Evolutionary conservation across 2,113 vertebrate genomes (phyloP).

Genomic region (Cisticola juncidis): DNA sequence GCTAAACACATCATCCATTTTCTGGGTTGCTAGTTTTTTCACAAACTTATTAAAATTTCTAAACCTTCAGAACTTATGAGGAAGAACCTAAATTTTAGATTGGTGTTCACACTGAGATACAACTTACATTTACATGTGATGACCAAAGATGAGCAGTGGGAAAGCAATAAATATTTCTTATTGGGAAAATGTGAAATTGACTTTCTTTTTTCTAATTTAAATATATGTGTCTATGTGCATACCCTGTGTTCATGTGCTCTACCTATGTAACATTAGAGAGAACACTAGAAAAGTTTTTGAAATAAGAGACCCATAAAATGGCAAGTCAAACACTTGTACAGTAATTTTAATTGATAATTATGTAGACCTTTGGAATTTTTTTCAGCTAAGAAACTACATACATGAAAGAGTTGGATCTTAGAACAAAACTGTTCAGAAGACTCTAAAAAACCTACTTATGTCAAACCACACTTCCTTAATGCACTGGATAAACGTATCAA

Average conservation of each 20-base stretch:
- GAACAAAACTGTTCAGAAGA: not conserved
- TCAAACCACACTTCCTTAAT: not conserved
- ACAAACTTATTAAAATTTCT: not conserved
- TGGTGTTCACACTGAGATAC: not conserved
- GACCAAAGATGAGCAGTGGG: not conserved
- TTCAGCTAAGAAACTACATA: not conserved
- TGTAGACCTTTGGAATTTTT: not conserved
- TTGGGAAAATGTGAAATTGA: not conserved
- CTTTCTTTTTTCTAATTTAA: not conserved
- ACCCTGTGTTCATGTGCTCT: not conserved
- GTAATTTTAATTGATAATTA: not conserved
- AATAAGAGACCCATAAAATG: not conserved
- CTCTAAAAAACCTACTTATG: not conserved
- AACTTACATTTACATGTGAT: not conserved
- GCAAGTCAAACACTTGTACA: not conserved
- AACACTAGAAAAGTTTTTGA: not conserved
- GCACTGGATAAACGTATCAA: not conserved
- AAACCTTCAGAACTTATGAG: not conserved
- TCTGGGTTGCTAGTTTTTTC: not conserved
- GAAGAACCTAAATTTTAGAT: not conserved
- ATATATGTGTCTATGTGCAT: fast-evolving
- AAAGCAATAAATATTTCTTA: not conserved
- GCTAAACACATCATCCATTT: not conserved
- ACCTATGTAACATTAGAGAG: not conserved
- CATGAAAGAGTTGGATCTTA: not conserved